Base-by-base conservation (phyloP, 2,113 vertebrate species). In the Microcebus ravelobensis region DNA sequence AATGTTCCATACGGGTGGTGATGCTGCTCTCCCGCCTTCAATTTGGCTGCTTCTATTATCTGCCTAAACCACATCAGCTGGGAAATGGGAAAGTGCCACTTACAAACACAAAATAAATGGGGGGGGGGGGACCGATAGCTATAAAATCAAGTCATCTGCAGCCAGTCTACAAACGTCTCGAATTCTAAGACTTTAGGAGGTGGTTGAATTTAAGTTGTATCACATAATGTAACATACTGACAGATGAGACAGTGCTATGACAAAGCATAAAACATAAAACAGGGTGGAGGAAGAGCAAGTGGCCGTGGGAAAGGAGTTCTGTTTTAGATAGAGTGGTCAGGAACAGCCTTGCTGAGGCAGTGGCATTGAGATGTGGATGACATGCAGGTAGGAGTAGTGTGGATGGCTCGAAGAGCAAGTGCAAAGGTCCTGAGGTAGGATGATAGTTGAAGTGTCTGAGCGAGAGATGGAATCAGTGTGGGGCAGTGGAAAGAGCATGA, bases 81-180 rank as follows among this genome's bases (percentile, higher is more conserved):
- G 63, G 20, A 65, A 93, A 61, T 96, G 83, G 45, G 42, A 91
- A 88, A 77, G 52, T 65, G 83, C 87, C 84, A 86, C 59, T 87
- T 79, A 77, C 8, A 88, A 71, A 50, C 91, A 87, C 48, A 80
- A 63, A 80, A 79, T 27, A 88, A 96, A 48, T 23, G 50, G 50
- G n/a, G 55, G 36, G 50, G 50, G 9, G 1, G 31, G 4, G 17
- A 81, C 55, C 3, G 3, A 42, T 2, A 63, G 88, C 89, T 90
- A 23, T 39, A 67, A 82, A 27, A 94, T 65, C 21, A 87, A 91
- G 87, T 86, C 94, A 11, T 80, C 36, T 27, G 48, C 86, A 89
- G 79, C 61, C 59, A 87, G 91, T 15, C 10, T 61, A 27, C 31
- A 11, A 61, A 57, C n/a, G 63, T 25, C 77, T 50, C 45, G 5